Conservation (phyloP, 2,797 vertebrate species). For the Hephaestus fuliginosus region DNA sequence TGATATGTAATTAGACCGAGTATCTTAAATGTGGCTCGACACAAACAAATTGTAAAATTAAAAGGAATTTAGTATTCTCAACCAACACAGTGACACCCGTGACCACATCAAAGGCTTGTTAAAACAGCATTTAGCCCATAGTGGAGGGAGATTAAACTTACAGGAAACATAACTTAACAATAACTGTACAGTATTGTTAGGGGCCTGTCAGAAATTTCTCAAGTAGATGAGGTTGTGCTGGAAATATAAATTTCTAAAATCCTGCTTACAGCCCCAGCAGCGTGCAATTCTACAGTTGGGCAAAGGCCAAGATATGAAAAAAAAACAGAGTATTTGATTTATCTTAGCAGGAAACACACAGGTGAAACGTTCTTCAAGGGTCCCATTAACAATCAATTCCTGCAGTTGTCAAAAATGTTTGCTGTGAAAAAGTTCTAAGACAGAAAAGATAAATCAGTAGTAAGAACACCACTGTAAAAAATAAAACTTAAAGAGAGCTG, state of each 20-base stretch:
- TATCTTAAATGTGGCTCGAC: background rate
- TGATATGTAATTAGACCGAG: background rate
- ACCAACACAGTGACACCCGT: background rate
- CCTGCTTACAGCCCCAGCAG: too few relatives aligned
- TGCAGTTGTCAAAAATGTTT: background rate
- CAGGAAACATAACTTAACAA: background rate
- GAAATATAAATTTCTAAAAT: too few relatives aligned
- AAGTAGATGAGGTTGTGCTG: too few relatives aligned
- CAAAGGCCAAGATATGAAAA: too few relatives aligned
- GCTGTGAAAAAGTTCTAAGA: background rate
- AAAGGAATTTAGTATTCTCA: background rate
- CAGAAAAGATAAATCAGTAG: background rate
- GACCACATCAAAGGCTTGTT: background rate
- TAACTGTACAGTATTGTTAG: too few relatives aligned
- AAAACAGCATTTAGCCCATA: background rate
- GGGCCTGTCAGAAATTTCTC: too few relatives aligned
- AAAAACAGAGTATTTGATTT: too few relatives aligned
- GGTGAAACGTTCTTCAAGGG: background rate
- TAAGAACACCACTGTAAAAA: background rate
- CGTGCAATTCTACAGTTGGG: too few relatives aligned
- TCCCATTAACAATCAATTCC: background rate
- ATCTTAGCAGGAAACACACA: background rate
- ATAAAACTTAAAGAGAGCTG: background rate
- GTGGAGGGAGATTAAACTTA: background rate
- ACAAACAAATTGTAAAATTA: background rate